Evolutionary conservation across 2,888 invertebrate species (phyloP).

Genomic region (Drosophila nr. fundita): DNA sequence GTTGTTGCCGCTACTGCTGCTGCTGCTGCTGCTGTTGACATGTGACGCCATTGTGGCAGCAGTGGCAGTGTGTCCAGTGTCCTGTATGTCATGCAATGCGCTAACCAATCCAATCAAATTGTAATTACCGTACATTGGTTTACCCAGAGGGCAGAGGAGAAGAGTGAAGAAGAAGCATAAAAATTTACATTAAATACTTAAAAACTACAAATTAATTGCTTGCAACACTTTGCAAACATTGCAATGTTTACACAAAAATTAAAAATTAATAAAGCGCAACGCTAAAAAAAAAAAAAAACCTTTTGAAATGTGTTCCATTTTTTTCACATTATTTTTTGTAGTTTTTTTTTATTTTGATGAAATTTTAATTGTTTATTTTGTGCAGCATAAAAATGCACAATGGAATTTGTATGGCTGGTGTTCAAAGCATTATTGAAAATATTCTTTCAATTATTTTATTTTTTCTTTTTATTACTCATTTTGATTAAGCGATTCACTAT

Average conservation of each 20-base stretch:
- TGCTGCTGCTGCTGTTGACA: conserved; percentile 46
- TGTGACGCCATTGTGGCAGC: conserved; percentile 43
- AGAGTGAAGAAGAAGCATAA: neutral
- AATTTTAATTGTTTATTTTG: conserved; percentile 56
- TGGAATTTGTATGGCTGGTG: conserved; percentile 23
- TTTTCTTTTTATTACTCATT: conserved; percentile 7
- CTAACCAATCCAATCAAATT: conserved; percentile 41
- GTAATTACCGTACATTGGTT: conserved; percentile 61
- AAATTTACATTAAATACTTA: conserved; percentile 49
- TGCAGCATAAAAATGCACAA: conserved; percentile 25
- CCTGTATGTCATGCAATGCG: conserved; percentile 11
- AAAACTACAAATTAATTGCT: conserved; percentile 69
- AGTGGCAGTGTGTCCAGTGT: conserved; percentile 2
- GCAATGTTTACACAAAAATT: conserved; percentile 66
- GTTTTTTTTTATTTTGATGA: conserved; percentile 40
- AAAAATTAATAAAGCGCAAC: conserved; percentile 65
- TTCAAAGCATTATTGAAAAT: conserved; percentile 20
- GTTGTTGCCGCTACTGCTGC: conserved; percentile 13
- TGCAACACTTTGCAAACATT: conserved; percentile 40
- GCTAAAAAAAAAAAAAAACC: conserved; percentile 11
- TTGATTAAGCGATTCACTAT: conserved; percentile 17
- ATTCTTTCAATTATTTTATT: conserved; percentile 14
- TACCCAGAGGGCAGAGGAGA: neutral
- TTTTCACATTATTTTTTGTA: neutral
- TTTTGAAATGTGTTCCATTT: conserved; percentile 2